phyloP scores from a whole-genome alignment of 23 tunicate genomes.

The Halocynthia aurantium region DNA sequence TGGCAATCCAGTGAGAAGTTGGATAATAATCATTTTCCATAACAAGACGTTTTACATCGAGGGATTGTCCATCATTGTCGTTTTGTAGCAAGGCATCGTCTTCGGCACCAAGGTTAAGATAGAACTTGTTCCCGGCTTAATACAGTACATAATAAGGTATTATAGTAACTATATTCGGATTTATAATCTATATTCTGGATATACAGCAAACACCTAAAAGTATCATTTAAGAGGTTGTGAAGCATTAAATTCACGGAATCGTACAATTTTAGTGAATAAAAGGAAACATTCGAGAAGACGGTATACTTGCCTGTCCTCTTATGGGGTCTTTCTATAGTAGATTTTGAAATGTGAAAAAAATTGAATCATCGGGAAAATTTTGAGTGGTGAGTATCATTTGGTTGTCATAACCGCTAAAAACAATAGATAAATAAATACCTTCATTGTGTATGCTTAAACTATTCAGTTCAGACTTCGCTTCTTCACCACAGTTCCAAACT shows the following conservation, averaged over 20 bases:
- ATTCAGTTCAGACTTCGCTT: constrained; percentile 18
- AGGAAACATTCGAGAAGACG: no score
- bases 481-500: constrained; percentile 57
- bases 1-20: constrained; percentile 59
- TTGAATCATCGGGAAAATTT: not conserved
- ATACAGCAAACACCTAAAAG: no score
- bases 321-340: no score
- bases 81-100: not conserved
- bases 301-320: no score
- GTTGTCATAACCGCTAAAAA: not conserved
- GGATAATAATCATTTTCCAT: constrained; percentile 53
- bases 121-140: not conserved
- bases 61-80: not conserved
- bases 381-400: not conserved
- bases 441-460: constrained; percentile 30
- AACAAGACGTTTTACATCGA: constrained; percentile 17
- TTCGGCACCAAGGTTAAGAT: constrained; percentile 37
- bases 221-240: no score
- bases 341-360: no score
- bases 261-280: no score
- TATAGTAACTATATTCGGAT: no score
- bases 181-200: no score
- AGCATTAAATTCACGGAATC: no score
- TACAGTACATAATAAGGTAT: no score
- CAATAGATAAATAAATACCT: not conserved